These are phyloP conservation scores for Agonopterix arenella DNA, from an alignment of 2,888 invertebrate species.

Conservation along the genomic window DNA sequence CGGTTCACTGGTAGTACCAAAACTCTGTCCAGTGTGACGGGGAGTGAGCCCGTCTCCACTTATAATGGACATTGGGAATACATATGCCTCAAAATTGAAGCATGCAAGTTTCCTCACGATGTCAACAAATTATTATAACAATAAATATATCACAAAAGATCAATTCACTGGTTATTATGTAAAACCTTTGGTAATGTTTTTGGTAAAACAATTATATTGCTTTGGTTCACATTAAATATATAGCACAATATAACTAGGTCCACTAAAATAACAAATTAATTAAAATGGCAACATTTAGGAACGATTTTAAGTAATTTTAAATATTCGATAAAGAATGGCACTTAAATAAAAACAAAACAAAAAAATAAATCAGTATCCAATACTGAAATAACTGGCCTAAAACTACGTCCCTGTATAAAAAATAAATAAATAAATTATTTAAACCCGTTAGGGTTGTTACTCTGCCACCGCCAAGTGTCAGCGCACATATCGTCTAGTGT, in stretches of 20 bases:
- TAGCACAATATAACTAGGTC: background rate
- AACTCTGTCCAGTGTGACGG: too few relatives aligned
- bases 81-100: too few relatives aligned
- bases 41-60: too few relatives aligned
- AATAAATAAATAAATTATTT: conserved; percentile 15
- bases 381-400: background rate
- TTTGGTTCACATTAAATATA: background rate
- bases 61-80: too few relatives aligned
- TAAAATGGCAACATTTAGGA: conserved; percentile 45
- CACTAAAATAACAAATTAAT: background rate
- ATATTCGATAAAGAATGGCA: conserved; percentile 14
- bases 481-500: conserved; percentile 89
- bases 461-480: conserved; percentile 94
- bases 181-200: conserved; percentile 1
- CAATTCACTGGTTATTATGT: background rate
- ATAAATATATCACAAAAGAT: too few relatives aligned
- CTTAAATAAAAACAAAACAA: background rate
- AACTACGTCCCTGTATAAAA: too few relatives aligned
- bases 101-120: too few relatives aligned
- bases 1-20: too few relatives aligned
- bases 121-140: too few relatives aligned
- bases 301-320: conserved; percentile 15
- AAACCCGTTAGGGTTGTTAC: conserved; percentile 87
- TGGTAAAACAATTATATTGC: background rate
- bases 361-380: background rate